A percentile compares a stretch with the other conserved stretches of the same genome.
Conservation (phyloP, 2,888 invertebrate genomes). For the Apoderus coryli region DNA sequence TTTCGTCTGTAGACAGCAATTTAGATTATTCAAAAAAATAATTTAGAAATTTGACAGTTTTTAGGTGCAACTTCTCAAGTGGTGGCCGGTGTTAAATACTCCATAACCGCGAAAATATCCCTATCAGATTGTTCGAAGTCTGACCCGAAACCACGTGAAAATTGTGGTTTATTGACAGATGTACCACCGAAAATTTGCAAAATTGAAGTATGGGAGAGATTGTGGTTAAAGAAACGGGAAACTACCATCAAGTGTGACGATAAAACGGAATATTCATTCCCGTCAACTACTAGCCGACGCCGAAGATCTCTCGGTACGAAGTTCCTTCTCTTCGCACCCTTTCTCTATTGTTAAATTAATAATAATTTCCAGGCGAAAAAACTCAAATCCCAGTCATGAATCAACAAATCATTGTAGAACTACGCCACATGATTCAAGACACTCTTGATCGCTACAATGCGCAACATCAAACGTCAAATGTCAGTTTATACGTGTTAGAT, state of each 20-base stretch:
- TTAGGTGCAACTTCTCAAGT: conserved; percentile 19
- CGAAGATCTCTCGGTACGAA: conserved; percentile 1
- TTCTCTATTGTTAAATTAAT: too few relatives aligned
- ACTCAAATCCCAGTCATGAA: too few relatives aligned
- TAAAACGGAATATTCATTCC: conserved; percentile 10
- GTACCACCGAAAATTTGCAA: conserved; percentile 30
- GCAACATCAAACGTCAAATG: too few relatives aligned
- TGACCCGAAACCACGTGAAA: conserved; percentile 12
- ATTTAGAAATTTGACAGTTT: too few relatives aligned
- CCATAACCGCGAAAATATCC: conserved; percentile 16
- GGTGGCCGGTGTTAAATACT: conserved; percentile 19
- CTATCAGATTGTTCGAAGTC: conserved; percentile 17
- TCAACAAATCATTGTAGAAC: too few relatives aligned
- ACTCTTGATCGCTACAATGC: too few relatives aligned
- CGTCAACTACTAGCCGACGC: background rate
- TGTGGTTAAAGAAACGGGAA: conserved; percentile 34
- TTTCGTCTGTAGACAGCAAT: too few relatives aligned
- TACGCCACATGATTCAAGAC: too few relatives aligned
- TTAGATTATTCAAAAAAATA: too few relatives aligned
- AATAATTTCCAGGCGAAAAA: too few relatives aligned
- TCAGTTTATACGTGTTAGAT: too few relatives aligned
- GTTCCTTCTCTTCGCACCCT: too few relatives aligned
- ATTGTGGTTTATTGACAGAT: conserved; percentile 14
- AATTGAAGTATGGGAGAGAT: conserved; percentile 41
- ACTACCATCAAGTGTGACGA: conserved; percentile 16